These are phyloP conservation scores for Mythimna pallens DNA, from an alignment of 2,888 invertebrate species.

Conservation along the genomic window DNA sequence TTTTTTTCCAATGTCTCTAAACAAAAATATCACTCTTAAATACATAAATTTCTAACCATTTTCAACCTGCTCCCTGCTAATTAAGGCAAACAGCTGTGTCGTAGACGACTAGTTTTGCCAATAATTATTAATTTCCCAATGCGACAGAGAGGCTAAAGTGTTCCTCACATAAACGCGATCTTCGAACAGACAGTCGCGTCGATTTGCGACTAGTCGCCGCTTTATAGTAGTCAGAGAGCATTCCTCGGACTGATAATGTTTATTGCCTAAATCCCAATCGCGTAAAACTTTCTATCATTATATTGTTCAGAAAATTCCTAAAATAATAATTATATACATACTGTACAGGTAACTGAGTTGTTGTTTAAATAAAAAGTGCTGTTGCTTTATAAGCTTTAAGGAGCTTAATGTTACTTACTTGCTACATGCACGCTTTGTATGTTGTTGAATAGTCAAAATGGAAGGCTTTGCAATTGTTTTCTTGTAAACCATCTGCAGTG, in stretches of 20 bases:
- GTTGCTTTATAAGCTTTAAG: too few species aligned
- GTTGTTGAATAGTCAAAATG: too few species aligned
- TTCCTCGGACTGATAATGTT: neutral
- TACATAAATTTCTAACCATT: neutral
- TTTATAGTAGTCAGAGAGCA: neutral
- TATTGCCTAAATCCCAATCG: neutral
- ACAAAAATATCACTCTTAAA: neutral
- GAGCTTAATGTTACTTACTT: too few species aligned
- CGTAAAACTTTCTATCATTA: neutral
- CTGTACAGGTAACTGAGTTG: too few species aligned
- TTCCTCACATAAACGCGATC: neutral
- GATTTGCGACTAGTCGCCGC: neutral
- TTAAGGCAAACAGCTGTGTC: constrained; percentile 15
- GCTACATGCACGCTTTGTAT: too few species aligned
- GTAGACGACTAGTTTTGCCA: constrained; percentile 3
- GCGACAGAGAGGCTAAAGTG: neutral
- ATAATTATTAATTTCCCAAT: constrained; percentile 16
- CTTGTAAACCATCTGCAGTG: neutral
- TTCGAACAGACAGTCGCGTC: neutral
- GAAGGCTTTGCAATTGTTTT: neutral
- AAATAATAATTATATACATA: too few species aligned
- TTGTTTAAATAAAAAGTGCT: too few species aligned
- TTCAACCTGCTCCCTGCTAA: neutral
- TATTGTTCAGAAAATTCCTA: too few species aligned
- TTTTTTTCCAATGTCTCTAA: neutral